Base-by-base conservation (phyloP, 2,113 vertebrate genomes). In the Calypte anna region DNA sequence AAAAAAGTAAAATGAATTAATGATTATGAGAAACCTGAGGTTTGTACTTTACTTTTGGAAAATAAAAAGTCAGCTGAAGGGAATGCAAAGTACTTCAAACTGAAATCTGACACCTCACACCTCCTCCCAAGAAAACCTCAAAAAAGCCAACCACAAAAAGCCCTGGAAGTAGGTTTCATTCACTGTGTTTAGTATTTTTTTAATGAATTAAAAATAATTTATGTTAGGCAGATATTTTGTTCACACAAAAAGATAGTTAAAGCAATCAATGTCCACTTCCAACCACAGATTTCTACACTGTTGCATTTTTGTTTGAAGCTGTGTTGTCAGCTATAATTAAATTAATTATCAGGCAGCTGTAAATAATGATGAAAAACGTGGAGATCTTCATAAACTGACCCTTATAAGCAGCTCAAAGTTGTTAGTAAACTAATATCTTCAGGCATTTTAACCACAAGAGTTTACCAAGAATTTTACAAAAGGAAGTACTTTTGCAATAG, bases 111-210 rank as follows among this genome's bases (percentile, higher is more conserved):
- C 6, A 44, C 17, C 48, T 2, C 19, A 59, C 2, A 31, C 4
- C 4, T 0, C 1, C 9, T 36, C 27, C 6, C 1, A 7, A n/a
- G 36, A n/a, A 72, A 3, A 0, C 0, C 2, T 0, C 27, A 25
- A 28, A 28, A 54, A 58, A 67, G 44, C 13, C 24, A 44, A 43
- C 4, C 10, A 44, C 22, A 43, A 61, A 66, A 38, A 3, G 1
- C 1, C 3, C 14, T 27, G 14, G 57, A 28, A 2, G 38, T 63
- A 63, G 19, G 50, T 31, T 23, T n/a, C 6, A 61, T 43, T 88
- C 33, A 63, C 6, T 19, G 2, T 64, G 5, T 10, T 78, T 44
- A 55, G 4, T 7, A 12, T 48, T 88, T 68, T 88, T 55, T 6
- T 50, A 68, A 72, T 48, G 33, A 59, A 78, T 61, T 30, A 30